phyloP scores from a whole-genome alignment of 2,113 vertebrate species.

The Seriola quinqueradiata region DNA sequence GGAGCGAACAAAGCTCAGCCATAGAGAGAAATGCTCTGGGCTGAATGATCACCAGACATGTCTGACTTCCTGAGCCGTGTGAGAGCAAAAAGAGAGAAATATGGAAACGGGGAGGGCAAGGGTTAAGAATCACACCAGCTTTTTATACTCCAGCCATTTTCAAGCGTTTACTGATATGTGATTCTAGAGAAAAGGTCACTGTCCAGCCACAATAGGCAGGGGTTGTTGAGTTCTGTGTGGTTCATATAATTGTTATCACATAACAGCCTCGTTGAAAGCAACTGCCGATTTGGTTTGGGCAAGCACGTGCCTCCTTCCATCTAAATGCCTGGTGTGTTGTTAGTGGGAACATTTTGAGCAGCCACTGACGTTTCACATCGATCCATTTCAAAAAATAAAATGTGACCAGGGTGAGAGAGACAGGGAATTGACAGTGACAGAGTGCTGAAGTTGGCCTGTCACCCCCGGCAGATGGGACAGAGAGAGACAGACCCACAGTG shows the following conservation, averaged over 20 bases:
- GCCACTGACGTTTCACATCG: background rate
- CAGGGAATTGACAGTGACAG: background rate
- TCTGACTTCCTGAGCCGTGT: background rate
- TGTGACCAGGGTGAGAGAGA: background rate
- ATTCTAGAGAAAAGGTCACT: background rate
- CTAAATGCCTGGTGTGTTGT: background rate
- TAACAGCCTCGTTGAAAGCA: background rate
- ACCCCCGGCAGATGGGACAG: slow-evolving; percentile 25
- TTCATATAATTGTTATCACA: background rate
- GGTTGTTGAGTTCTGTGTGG: background rate
- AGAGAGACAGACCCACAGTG: slow-evolving; percentile 16
- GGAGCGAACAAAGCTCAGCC: slow-evolving; percentile 38
- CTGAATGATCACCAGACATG: slow-evolving; percentile 8
- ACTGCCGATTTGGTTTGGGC: background rate
- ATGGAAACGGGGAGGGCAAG: background rate
- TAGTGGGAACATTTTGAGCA: background rate
- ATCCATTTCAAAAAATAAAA: background rate
- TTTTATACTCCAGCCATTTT: background rate
- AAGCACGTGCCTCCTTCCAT: background rate
- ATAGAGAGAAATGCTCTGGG: slow-evolving; percentile 17
- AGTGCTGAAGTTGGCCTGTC: slow-evolving; percentile 9
- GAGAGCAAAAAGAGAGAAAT: background rate
- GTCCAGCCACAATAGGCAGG: background rate
- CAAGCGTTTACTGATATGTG: background rate
- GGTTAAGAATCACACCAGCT: background rate